Percentiles rank a stretch among this genome's conserved stretches.
Conservation (phyloP, 2,113 vertebrate genomes). For the Perognathus longimembris region DNA sequence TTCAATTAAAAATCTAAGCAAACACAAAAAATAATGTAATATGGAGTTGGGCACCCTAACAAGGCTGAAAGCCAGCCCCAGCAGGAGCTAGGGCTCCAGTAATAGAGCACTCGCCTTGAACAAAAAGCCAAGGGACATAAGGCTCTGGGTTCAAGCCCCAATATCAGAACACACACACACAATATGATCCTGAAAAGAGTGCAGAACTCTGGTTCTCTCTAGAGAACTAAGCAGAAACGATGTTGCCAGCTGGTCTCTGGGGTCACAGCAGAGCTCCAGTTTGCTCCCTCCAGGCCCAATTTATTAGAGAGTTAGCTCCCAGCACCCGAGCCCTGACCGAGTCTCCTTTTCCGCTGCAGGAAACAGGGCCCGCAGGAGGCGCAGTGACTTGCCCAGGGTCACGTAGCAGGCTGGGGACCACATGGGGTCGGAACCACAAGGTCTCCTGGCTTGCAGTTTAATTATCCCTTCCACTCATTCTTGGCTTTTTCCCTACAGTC, state of each 20-base stretch:
- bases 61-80: too few relatives aligned
- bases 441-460: background rate
- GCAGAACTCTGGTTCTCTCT: background rate
- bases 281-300: background rate
- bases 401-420: background rate
- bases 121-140: too few relatives aligned
- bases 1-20: too few relatives aligned
- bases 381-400: slow-evolving; percentile 57
- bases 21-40: too few relatives aligned
- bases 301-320: background rate
- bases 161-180: background rate
- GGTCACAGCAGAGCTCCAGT: background rate
- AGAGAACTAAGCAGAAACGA: background rate
- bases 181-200: background rate
- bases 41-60: too few relatives aligned
- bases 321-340: background rate
- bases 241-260: background rate
- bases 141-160: background rate
- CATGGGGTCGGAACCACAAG: background rate
- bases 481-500: background rate
- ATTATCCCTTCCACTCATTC: slow-evolving; percentile 51
- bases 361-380: background rate
- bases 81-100: too few relatives aligned
- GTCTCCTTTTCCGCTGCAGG: background rate
- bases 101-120: too few relatives aligned